Conservation (phyloP, 2,113 vertebrate species). For the Urocynchramus pylzowi region DNA sequence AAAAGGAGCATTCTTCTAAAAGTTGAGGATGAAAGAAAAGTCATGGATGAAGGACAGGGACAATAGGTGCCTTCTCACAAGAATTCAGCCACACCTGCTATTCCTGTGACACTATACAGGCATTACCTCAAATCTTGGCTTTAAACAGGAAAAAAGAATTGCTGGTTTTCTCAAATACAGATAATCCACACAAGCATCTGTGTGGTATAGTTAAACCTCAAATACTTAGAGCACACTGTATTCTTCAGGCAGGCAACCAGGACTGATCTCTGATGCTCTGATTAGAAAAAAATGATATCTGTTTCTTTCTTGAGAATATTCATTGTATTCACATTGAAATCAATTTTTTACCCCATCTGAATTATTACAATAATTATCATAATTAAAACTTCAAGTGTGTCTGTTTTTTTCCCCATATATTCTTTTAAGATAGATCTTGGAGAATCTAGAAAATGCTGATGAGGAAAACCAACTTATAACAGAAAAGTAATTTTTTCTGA, state of each 20-base stretch:
- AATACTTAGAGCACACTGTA: not conserved
- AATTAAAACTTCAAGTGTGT: not conserved
- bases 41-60: not conserved
- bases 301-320: not conserved
- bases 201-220: not conserved
- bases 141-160: not conserved
- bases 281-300: not conserved
- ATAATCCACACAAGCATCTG: not conserved
- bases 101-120: not conserved
- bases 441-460: not conserved
- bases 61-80: not conserved
- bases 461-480: not conserved
- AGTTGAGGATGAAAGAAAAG: not conserved
- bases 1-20: not conserved
- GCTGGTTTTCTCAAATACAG: not conserved
- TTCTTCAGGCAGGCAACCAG: not conserved
- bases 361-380: not conserved
- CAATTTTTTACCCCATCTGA: not conserved
- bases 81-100: not conserved
- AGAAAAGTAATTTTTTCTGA: not conserved
- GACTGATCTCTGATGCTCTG: not conserved
- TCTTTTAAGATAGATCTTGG: not conserved
- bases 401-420: not conserved
- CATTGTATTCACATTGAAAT: not conserved
- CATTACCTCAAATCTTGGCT: not conserved